Evolutionary conservation across 2,888 invertebrate genomes (phyloP).

Genomic region (Volucella inanis): DNA sequence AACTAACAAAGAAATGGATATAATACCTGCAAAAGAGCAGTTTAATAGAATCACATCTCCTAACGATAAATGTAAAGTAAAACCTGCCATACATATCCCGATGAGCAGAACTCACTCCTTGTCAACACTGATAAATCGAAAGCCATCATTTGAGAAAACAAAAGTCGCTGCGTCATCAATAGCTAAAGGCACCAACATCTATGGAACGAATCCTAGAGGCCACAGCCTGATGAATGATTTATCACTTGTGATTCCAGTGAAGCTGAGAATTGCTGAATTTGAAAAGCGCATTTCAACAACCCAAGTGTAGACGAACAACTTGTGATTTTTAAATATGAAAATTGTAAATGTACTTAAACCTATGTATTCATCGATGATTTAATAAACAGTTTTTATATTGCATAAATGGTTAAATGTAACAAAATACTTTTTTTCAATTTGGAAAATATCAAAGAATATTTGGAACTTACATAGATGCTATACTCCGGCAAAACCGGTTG

Average conservation of each 20-base stretch:
- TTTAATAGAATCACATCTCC: neutral
- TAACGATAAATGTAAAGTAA: neutral
- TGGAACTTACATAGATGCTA: too few relatives aligned
- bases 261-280: constrained; percentile 80
- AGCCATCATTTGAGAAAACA: constrained; percentile 79
- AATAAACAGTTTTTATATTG: too few relatives aligned
- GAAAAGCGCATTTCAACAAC: constrained; percentile 77
- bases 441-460: too few relatives aligned
- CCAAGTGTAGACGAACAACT: neutral
- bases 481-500: too few relatives aligned
- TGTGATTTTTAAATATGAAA: neutral
- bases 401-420: too few relatives aligned
- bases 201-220: constrained; percentile 78
- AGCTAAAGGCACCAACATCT: constrained; percentile 48
- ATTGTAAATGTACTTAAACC: neutral
- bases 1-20: neutral
- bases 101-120: constrained; percentile 34
- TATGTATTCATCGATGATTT: too few relatives aligned
- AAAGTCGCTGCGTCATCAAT: constrained; percentile 77
- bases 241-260: constrained; percentile 80
- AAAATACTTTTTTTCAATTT: too few relatives aligned
- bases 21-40: constrained; percentile 6
- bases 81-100: constrained; percentile 6
- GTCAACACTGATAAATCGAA: constrained; percentile 77
- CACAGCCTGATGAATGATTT: constrained; percentile 81